A percentile compares a stretch with the other conserved stretches of the same genome.
phyloP scores from a whole-genome alignment of 2,888 invertebrate species.

The Trissonchulus latispiculum region DNA sequence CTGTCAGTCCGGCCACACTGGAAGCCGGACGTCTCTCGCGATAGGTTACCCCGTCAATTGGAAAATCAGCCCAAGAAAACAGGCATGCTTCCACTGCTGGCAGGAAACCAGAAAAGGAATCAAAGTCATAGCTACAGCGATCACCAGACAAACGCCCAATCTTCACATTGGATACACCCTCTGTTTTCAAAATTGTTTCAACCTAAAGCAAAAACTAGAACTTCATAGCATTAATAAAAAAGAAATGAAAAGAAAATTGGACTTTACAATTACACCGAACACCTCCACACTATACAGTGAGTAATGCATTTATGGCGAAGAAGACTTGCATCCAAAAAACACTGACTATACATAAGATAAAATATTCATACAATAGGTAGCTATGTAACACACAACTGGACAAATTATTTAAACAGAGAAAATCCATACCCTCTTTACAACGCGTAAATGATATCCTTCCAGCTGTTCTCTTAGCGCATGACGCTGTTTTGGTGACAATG shows the following conservation, averaged over 20 bases:
- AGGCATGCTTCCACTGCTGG: conserved; percentile 93
- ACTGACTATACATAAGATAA: no score
- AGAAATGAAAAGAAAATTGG: no score
- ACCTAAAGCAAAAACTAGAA: no score
- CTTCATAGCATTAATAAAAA: no score
- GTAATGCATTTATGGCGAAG: no score
- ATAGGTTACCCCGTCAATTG: conserved; percentile 80
- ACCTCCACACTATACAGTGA: no score
- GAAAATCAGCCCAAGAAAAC: conserved; percentile 88
- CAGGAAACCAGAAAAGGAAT: conserved; percentile 91
- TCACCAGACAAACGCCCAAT: conserved; percentile 24
- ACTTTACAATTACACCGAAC: no score
- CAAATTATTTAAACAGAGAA: no score
- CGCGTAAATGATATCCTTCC: conserved; percentile 15
- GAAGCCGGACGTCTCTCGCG: conserved; percentile 36
- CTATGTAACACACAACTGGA: no score
- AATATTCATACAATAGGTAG: no score
- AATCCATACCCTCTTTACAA: conserved; percentile 9
- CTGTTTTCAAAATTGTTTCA: not conserved
- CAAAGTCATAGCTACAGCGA: conserved; percentile 57
- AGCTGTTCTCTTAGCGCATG: conserved; percentile 70
- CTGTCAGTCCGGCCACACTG: not conserved
- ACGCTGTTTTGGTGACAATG: conserved; percentile 76
- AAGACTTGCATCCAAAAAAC: no score
- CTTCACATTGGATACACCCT: not conserved